Evolutionary conservation across 2,888 invertebrate species (phyloP).

Genomic region (Athetis lepigone): DNA sequence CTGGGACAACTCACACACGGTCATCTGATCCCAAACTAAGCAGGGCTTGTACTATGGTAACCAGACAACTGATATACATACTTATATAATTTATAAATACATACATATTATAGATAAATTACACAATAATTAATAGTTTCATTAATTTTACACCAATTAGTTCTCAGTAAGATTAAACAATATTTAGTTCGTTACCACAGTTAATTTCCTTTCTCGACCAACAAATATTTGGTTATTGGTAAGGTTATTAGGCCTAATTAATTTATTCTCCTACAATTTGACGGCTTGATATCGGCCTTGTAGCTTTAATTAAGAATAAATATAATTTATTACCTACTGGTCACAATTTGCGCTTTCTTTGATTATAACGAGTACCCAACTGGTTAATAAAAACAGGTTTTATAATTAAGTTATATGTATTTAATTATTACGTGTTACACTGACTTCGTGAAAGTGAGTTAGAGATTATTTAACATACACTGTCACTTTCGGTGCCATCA

Average conservation of each 20-base stretch:
- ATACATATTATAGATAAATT: too few species aligned
- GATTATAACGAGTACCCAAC: constrained; percentile 12
- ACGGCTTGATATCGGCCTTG: constrained; percentile 12
- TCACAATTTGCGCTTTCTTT: constrained; percentile 26
- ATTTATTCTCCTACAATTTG: constrained; percentile 20
- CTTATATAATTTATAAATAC: too few species aligned
- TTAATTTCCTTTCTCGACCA: constrained; percentile 1
- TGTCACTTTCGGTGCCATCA: not conserved
- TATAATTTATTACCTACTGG: constrained; percentile 28
- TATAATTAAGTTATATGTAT: constrained; percentile 19
- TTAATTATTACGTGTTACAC: not conserved
- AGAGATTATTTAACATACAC: not conserved
- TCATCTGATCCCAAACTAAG: too few species aligned
- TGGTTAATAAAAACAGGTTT: constrained; percentile 4
- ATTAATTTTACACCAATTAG: not conserved
- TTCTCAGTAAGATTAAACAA: not conserved
- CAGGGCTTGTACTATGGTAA: too few species aligned
- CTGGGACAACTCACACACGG: too few species aligned
- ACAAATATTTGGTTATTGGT: constrained; percentile 9
- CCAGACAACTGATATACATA: too few species aligned
- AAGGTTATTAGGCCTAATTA: constrained; percentile 32
- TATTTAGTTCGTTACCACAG: not conserved
- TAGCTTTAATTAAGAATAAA: constrained; percentile 27
- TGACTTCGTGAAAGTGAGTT: not conserved
- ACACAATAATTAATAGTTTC: not conserved